Conservation (phyloP, 2,888 invertebrate species). For the Eupithecia centaureata region DNA sequence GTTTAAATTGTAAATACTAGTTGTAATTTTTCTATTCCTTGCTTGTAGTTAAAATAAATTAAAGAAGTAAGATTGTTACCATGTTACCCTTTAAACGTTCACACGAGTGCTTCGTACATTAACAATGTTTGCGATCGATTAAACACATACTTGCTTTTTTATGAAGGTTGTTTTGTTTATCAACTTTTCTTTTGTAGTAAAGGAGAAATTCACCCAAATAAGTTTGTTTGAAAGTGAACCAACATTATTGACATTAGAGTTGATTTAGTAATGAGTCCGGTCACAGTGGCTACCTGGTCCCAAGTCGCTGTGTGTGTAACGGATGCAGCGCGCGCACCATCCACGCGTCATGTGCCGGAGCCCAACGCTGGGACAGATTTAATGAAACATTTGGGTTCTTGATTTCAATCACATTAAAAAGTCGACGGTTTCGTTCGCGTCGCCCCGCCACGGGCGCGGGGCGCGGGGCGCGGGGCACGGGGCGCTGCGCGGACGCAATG, state of each 20-base stretch:
- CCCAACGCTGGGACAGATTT: conserved; percentile 62
- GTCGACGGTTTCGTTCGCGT: conserved; percentile 67
- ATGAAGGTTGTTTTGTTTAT: background rate
- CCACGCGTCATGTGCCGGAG: conserved; percentile 54
- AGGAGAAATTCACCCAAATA: too few species aligned
- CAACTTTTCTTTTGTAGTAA: background rate
- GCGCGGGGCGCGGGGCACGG: too few species aligned
- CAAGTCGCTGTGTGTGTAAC: background rate
- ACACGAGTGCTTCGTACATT: too few species aligned
- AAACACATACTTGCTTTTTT: too few species aligned
- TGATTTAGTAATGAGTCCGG: background rate
- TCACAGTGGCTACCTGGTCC: too few species aligned
- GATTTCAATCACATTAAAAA: conserved; percentile 83
- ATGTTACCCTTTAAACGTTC: too few species aligned
- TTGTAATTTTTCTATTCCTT: too few species aligned
- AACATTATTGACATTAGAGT: background rate
- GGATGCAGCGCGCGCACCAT: background rate
- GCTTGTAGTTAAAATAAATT: too few species aligned
- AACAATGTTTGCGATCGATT: too few species aligned
- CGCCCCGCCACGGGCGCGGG: background rate
- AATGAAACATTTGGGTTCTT: conserved; percentile 78
- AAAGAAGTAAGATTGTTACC: too few species aligned
- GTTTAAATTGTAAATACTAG: too few species aligned
- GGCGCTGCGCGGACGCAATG: conserved; percentile 60
- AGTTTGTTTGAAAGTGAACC: background rate